Base-by-base conservation (phyloP, 64 coral and sea anemone species). In the Pachyseris speciosa region DNA sequence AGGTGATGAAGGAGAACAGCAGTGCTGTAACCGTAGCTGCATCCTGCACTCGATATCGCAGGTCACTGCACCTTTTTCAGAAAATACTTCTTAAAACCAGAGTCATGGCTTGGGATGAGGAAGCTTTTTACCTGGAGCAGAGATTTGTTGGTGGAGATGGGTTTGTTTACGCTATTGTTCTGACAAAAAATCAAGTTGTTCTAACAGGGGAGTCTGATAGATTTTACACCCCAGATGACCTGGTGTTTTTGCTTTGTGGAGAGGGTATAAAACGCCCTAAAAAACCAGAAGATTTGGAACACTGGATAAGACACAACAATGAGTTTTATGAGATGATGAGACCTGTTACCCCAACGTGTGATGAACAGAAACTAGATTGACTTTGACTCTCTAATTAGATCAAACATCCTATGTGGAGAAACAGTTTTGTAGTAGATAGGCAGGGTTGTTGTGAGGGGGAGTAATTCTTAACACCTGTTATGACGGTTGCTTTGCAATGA, bases 61-160 rank as follows among this genome's bases (percentile, higher is more conserved):
- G 84, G 45, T 91, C 88, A 44, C 17, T 95, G 24, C 88, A 95
- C 70, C 71, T 95, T 8, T 89, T 84, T 39, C 80, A 95, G 37
- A 91, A 50, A 69, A 64, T 91, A 28, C 3, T 29, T 11, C 74
- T 95, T 0, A 89, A 76, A 70, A 91, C 87, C 36, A 95, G 68
- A 83, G 84, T 91, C 57, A n/a, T 95, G 30, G 90, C 66, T 12
- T 95, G 94, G 94, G 94, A 95, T 38, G 71, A 95, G 60, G 86
- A 39, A 28, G 88, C 94, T 41, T 95, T 95, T 63, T 95, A 95
- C 80, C 59, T 95, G 22, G 94, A 95, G 77, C 87, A 91, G 30
- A 51, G 69, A 71, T 91, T 95, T 77, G 65, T 69, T 5, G 78
- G 41, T 78, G 61, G 59, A 49, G 80, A 91, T 30, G 84, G 84